These are phyloP conservation scores for Taenioides sp. DNA, from an alignment of 2,797 vertebrate genomes.

Conservation along the genomic window DNA sequence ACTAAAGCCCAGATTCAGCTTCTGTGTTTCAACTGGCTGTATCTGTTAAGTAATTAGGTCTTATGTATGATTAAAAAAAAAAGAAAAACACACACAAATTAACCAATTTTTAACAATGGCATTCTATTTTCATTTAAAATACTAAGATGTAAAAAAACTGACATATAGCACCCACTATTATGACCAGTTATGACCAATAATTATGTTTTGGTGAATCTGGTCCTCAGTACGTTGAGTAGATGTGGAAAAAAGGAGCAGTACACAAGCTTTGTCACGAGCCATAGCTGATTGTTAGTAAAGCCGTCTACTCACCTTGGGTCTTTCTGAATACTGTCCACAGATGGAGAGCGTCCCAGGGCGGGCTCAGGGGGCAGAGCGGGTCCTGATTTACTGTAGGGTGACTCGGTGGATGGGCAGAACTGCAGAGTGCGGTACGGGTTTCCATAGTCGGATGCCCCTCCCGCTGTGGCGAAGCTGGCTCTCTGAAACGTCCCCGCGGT, in stretches of 20 bases:
- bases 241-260: slow-evolving; percentile 53
- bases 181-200: neutral
- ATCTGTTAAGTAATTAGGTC: slow-evolving; percentile 24
- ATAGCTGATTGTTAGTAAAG: slow-evolving; percentile 20
- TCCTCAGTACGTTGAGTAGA: slow-evolving; percentile 66
- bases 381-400: slow-evolving; percentile 99
- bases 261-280: slow-evolving; percentile 51
- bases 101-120: neutral
- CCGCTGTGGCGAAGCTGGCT: slow-evolving; percentile 89
- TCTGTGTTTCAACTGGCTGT: slow-evolving; percentile 26
- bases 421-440: slow-evolving; percentile 98
- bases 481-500: slow-evolving; percentile 90
- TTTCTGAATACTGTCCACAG: slow-evolving; percentile 99
- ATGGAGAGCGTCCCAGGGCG: slow-evolving; percentile 93
- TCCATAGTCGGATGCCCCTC: slow-evolving; percentile 83
- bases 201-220: slow-evolving; percentile 64
- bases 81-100: too few relatives aligned
- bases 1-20: slow-evolving; percentile 75
- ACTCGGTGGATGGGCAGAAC: slow-evolving; percentile 97
- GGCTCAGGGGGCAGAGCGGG: slow-evolving; percentile 94
- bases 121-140: neutral
- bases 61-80: too few relatives aligned
- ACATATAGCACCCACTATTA: neutral
- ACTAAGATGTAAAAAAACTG: neutral
- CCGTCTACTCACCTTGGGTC: slow-evolving; percentile 91